Base-by-base conservation (phyloP, 2,113 vertebrate species). In the Myocastor coypus region DNA sequence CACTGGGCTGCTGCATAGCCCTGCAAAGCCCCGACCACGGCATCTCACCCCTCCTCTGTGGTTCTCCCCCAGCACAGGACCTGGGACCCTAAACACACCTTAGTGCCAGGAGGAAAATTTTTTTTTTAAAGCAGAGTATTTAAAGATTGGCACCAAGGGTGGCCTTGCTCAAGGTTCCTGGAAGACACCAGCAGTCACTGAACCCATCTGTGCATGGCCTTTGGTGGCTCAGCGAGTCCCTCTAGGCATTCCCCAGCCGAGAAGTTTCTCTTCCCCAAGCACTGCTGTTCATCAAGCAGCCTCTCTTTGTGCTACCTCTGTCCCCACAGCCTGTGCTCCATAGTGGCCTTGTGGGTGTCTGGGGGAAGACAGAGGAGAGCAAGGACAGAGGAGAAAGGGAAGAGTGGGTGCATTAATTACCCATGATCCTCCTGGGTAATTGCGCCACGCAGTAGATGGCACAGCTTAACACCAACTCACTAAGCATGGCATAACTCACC, bases 131-230 rank as follows among this genome's bases (percentile, higher is more conserved):
- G 24, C 17, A 30, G 73, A 57, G 57, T 40, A 78, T 64, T 46
- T 63, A 14, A 80, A 42, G 64, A 75, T 66, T 37, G 24, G 32
- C 1, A 28, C 3, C 4, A 93, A 93, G 50, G 11, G 11, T 13
- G 37, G 24, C 14, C 71, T n/a, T 42, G 40, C 34, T 37, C 0
- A 0, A 66, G 46, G 46, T 13, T 55, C 11, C 4, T 0, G 6
- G 93, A 66, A 55, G 30, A 69, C 50, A 14, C 4, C 0, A 1
- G 46, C 52, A 14, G 7, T 37, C 82, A n/a, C 13, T 40, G 37
- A 50, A 52, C 71, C 20, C 42, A 37, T 32, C 73, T 50, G 2
- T 1, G 17, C 28, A 34, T 17, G 61, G 55, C 71, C 73, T 40
- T 81, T 66, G 20, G 26, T 13, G 30, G 55, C 14, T 34, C 20